Conservation (phyloP, 2,888 invertebrate genomes). For the Mesodorylaimus sp. region DNA sequence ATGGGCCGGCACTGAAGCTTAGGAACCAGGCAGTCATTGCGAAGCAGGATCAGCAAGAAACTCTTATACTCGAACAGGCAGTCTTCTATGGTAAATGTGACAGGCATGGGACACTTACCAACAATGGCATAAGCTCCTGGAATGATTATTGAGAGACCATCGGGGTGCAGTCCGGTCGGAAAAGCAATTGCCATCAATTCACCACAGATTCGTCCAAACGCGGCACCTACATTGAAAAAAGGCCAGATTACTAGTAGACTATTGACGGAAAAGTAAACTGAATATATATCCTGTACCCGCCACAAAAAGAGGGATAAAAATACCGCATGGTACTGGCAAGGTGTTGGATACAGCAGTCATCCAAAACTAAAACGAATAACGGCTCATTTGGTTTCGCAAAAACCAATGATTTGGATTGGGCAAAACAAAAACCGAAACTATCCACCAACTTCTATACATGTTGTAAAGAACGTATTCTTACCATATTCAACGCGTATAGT, state of each 20-base stretch:
- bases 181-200: slow-evolving; percentile 84
- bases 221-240: slow-evolving; percentile 44
- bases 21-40: too few species aligned
- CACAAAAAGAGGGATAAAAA: slow-evolving; percentile 92
- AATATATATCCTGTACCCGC: slow-evolving; percentile 50
- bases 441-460: too few species aligned
- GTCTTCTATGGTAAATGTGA: too few species aligned
- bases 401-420: too few species aligned
- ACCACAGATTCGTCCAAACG: slow-evolving; percentile 72
- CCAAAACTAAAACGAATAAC: slow-evolving; percentile 48
- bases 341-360: slow-evolving; percentile 66
- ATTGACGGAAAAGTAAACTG: too few species aligned
- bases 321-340: slow-evolving; percentile 87
- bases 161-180: slow-evolving; percentile 71
- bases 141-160: slow-evolving; percentile 65
- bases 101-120: slow-evolving; percentile 43
- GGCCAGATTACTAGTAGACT: too few species aligned
- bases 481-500: slow-evolving; percentile 64
- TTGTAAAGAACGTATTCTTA: slow-evolving; percentile 44
- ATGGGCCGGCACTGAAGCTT: too few species aligned
- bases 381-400: too few species aligned
- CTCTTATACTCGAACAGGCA: too few species aligned
- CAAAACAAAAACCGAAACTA: too few species aligned
- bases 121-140: slow-evolving; percentile 89
- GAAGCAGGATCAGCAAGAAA: too few species aligned